Base-by-base conservation (phyloP, 2,888 invertebrate species). In the Silvanus unidentatus region DNA sequence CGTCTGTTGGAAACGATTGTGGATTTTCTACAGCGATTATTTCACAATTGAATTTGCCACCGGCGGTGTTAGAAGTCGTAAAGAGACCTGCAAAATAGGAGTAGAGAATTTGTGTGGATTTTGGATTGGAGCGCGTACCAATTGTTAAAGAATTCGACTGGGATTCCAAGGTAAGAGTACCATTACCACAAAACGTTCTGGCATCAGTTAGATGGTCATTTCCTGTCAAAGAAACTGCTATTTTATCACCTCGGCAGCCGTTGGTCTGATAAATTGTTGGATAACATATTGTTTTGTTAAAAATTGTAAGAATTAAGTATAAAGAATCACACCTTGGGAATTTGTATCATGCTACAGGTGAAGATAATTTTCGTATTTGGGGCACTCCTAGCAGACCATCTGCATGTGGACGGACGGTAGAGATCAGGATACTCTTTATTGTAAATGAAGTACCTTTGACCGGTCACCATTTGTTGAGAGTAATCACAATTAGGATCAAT, bases 151-250 rank as follows among this genome's bases (percentile, higher is more conserved):
- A 49, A 46, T 66, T 71, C 22, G 49, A 49, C 2, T 56, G 44
- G 1, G 70, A 62, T 1, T 64, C 49, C 15, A 66, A 27, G 11
- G 56, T 63, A 37, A 69, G 51, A 5, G 56, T 53, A 15, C 78
- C 77, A 0, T 40, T 49, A 1, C 80, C 82, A 56, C 83, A 84
- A 56, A 78, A 81, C 8, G 61, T 68, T 1, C 75, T 71, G 0
- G 75, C 75, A 39, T 68, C 72, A 0, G 54, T 43, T 22, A 80
- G 59, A 43, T 65, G 58, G 1, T 62, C 47, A 43, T 77, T 73
- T 0, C 80, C 81, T 1, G 63, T 71, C 34, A 57, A 66, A 2
- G 80, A 80, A 35, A 83, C 61, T 12, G 74, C 52, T 1, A 82
- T 42, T 0, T 68, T 68, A 50, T 81, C 81, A 22, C 59, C 15